Evolutionary conservation across 1,140 invertebrate species (phyloP).

Genomic region (Wasmannia auropunctata): DNA sequence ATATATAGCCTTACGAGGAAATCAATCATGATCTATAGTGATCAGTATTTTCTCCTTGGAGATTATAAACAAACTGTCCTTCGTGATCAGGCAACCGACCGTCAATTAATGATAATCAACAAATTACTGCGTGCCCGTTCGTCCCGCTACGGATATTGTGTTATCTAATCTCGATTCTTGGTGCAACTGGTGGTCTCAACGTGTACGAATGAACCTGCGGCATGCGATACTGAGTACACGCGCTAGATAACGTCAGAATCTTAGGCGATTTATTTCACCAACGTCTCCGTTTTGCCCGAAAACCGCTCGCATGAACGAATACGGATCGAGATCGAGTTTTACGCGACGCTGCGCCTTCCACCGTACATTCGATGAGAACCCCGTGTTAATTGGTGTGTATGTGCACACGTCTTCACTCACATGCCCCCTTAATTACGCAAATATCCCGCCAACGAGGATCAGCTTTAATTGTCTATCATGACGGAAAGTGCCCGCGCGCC

Average conservation of each 20-base stretch:
- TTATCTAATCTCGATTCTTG: background rate
- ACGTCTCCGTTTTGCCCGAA: background rate
- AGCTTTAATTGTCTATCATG: constrained; percentile 44
- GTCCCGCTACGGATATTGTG: background rate
- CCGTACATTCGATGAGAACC: background rate
- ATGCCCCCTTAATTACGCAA: constrained; percentile 21
- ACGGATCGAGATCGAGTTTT: background rate
- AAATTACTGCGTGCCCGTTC: background rate
- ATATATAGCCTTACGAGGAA: background rate
- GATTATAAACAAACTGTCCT: background rate
- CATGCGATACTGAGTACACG: background rate
- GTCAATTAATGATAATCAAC: background rate
- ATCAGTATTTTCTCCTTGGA: background rate
- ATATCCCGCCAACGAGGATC: constrained; percentile 4
- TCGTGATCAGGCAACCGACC: background rate
- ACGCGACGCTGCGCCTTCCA: too few species aligned
- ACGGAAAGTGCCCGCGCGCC: background rate
- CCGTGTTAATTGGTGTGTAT: background rate
- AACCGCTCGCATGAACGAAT: background rate
- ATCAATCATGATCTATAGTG: background rate
- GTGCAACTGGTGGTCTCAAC: background rate
- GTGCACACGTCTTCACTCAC: background rate
- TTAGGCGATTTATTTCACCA: background rate
- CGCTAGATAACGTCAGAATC: background rate
- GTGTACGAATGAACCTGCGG: background rate